A percentile compares a stretch with the other conserved stretches of the same genome.
These are phyloP conservation scores for Pomacea maculata DNA, from an alignment of 1,140 invertebrate species.

Conservation along the genomic window DNA sequence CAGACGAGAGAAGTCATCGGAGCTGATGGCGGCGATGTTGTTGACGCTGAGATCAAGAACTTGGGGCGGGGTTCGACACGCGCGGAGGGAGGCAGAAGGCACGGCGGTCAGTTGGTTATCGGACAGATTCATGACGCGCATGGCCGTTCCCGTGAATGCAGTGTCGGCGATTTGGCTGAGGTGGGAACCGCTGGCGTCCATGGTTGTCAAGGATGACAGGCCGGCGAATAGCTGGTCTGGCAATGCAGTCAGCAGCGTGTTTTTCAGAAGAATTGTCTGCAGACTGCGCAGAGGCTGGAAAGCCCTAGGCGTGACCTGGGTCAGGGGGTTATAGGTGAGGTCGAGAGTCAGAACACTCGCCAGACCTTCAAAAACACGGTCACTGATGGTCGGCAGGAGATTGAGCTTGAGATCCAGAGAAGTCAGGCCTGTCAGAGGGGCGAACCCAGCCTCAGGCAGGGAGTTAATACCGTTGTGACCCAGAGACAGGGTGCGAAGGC, in stretches of 20 bases:
- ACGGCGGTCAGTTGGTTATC: slow-evolving; percentile 36
- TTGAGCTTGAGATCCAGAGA: slow-evolving; percentile 37
- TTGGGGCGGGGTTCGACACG: background rate
- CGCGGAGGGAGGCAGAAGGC: slow-evolving; percentile 29
- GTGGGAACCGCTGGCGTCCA: slow-evolving; percentile 32
- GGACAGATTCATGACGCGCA: slow-evolving; percentile 40
- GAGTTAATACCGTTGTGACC: slow-evolving; percentile 27
- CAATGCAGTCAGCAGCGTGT: slow-evolving; percentile 37
- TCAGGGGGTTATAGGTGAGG: slow-evolving; percentile 37
- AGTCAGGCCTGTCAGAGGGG: slow-evolving; percentile 24
- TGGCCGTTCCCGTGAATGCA: slow-evolving; percentile 34
- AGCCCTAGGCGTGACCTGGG: slow-evolving; percentile 15
- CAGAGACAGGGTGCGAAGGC: slow-evolving; percentile 32
- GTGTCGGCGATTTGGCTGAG: slow-evolving; percentile 29
- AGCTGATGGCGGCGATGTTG: background rate
- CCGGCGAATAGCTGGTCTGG: slow-evolving; percentile 30
- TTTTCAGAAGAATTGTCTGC: slow-evolving; percentile 24
- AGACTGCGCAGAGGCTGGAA: slow-evolving; percentile 36
- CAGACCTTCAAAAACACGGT: slow-evolving; percentile 40
- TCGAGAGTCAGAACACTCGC: slow-evolving; percentile 32
- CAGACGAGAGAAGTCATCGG: slow-evolving; percentile 21
- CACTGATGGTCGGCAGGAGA: slow-evolving; percentile 26
- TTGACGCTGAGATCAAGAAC: slow-evolving; percentile 28
- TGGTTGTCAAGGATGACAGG: slow-evolving; percentile 27
- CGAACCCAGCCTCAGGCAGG: slow-evolving; percentile 27